Percentiles rank a stretch among this genome's conserved stretches.
These are phyloP conservation scores for Pammene aurita DNA, from an alignment of 2,888 invertebrate species.

Conservation along the genomic window DNA sequence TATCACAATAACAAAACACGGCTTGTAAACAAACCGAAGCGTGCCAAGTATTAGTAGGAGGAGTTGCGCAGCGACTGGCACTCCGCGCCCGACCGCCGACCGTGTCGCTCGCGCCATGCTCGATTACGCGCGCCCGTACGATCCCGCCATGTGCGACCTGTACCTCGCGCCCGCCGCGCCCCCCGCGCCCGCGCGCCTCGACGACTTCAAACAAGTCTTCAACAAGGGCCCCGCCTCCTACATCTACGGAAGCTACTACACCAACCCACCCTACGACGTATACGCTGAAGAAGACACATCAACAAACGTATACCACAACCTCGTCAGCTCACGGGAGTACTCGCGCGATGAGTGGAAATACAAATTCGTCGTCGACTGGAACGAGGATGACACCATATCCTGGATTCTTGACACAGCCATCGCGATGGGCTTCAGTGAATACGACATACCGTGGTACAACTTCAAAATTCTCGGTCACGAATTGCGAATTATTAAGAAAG, in stretches of 20 bases:
- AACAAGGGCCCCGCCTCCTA: conserved; percentile 70
- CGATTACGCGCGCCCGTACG: conserved; percentile 77
- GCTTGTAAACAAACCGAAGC: conserved; percentile 68
- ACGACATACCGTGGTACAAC: conserved; percentile 72
- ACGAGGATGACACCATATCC: conserved; percentile 80
- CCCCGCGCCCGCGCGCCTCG: conserved; percentile 74
- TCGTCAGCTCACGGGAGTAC: conserved; percentile 68
- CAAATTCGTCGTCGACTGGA: conserved; percentile 82
- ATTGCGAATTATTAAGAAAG: conserved; percentile 66
- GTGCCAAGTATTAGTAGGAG: conserved; percentile 60
- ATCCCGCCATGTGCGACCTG: conserved; percentile 74
- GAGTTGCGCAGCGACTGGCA: conserved; percentile 53
- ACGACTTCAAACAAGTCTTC: conserved; percentile 75
- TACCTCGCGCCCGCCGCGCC: conserved; percentile 64
- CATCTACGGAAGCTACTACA: conserved; percentile 72
- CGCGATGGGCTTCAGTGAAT: conserved; percentile 67
- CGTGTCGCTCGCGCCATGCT: conserved; percentile 71
- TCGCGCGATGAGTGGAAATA: conserved; percentile 78
- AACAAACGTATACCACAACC: conserved; percentile 71
- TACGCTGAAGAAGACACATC: conserved; percentile 70
- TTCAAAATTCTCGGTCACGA: conserved; percentile 71
- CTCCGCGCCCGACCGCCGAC: conserved; percentile 55
- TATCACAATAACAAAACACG: conserved; percentile 40
- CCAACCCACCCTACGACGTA: conserved; percentile 65
- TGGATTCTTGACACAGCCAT: conserved; percentile 78